phyloP scores from a whole-genome alignment of 1,140 invertebrate species.

The Pseudomyrmex flavicornis region DNA sequence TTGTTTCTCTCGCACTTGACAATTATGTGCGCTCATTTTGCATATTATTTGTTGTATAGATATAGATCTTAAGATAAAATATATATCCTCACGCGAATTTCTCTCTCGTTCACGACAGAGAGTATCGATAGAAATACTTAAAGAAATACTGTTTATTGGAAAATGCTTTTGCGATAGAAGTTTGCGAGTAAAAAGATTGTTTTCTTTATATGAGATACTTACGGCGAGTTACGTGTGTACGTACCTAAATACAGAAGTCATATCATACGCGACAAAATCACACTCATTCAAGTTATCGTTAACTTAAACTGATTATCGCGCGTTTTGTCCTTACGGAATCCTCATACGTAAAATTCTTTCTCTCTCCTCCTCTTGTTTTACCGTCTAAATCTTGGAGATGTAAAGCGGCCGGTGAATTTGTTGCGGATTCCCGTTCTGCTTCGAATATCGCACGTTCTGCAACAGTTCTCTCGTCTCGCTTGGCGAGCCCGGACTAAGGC shows the following conservation, averaged over 20 bases:
- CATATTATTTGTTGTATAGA: no score
- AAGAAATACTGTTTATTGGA: slow-evolving; percentile 1
- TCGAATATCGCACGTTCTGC: slow-evolving; percentile 76
- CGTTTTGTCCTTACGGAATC: background rate
- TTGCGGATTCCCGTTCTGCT: slow-evolving; percentile 79
- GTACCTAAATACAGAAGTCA: no score
- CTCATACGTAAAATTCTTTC: background rate
- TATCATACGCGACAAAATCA: no score
- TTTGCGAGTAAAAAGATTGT: background rate
- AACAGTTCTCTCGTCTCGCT: slow-evolving; percentile 89
- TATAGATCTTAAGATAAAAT: no score
- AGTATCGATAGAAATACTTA: no score
- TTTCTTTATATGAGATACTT: no score
- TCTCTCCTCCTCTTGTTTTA: background rate
- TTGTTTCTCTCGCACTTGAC: background rate
- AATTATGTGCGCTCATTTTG: background rate
- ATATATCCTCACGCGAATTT: no score
- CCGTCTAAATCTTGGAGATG: slow-evolving; percentile 77
- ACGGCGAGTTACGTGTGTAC: no score
- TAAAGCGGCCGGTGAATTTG: slow-evolving; percentile 75
- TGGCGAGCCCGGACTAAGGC: slow-evolving; percentile 88
- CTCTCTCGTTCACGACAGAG: no score
- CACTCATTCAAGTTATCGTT: background rate
- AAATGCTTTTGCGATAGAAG: background rate
- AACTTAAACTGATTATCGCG: background rate